Conservation (phyloP, 1,140 invertebrate species). For the Planococcus citri region DNA sequence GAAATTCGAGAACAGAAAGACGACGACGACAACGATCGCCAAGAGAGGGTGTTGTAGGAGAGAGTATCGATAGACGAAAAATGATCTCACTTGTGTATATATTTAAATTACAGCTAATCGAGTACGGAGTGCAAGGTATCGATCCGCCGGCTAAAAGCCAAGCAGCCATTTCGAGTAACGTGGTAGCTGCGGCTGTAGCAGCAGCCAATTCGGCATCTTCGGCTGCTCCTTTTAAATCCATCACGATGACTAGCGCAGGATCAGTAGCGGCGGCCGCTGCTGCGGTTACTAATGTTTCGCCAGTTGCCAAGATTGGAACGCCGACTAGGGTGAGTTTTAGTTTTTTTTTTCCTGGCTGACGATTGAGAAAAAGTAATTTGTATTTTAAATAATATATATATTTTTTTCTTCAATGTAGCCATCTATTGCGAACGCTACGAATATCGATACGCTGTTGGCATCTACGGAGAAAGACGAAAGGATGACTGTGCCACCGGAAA, state of each 20-base stretch:
- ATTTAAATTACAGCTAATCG: conserved; percentile 16
- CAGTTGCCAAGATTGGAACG: background rate
- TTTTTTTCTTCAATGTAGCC: conserved; percentile 42
- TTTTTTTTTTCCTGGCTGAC: no score
- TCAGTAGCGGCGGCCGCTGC: background rate
- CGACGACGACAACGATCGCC: no score
- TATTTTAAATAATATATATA: no score
- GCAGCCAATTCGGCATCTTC: background rate
- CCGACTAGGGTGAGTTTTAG: background rate
- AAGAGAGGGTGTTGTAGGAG: no score
- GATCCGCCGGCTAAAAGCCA: background rate
- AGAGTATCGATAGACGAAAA: background rate
- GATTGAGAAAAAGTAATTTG: background rate
- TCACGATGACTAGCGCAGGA: conserved; percentile 6
- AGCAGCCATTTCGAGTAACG: background rate
- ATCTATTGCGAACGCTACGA: conserved; percentile 94
- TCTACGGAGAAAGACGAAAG: conserved; percentile 91
- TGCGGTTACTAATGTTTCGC: background rate
- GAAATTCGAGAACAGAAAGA: no score
- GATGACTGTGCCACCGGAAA: conserved; percentile 69
- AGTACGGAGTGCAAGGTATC: background rate
- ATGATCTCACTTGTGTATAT: conserved; percentile 8
- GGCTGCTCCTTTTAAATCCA: background rate
- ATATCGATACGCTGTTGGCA: conserved; percentile 90
- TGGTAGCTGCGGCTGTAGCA: background rate